phyloP scores from a whole-genome alignment of 2,888 invertebrate species.

The Mythimna loreyi region DNA sequence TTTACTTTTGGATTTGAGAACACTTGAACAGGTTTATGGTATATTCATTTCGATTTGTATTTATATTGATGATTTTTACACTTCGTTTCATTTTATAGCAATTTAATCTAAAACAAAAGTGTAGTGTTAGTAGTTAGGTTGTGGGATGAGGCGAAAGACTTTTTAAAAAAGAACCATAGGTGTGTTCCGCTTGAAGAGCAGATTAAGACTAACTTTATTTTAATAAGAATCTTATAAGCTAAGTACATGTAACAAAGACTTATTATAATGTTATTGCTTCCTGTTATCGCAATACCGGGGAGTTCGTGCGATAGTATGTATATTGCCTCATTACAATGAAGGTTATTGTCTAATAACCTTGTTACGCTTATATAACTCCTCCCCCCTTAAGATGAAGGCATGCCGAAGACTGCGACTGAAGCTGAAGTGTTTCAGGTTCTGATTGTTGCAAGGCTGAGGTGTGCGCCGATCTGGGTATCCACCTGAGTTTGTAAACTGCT shows the following conservation, averaged over 20 bases:
- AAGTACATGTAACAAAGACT: neutral
- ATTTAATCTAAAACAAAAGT: no score
- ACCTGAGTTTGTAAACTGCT: constrained; percentile 10
- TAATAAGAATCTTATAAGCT: neutral
- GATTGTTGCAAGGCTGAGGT: constrained; percentile 6
- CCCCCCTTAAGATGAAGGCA: constrained; percentile 22
- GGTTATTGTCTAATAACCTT: neutral
- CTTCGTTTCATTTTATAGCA: no score
- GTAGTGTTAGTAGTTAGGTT: no score
- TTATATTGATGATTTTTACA: no score
- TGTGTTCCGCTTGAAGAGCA: neutral
- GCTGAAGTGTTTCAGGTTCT: constrained; percentile 3
- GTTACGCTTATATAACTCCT: constrained; percentile 10
- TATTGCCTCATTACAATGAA: neutral
- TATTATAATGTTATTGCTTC: neutral
- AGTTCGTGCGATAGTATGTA: no score
- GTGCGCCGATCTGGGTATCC: constrained; percentile 14
- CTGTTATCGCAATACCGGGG: constrained; percentile 1
- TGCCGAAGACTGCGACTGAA: constrained; percentile 15
- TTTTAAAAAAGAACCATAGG: neutral
- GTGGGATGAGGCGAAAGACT: constrained; percentile 7
- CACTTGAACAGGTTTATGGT: no score
- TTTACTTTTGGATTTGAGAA: no score
- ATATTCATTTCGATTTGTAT: no score
- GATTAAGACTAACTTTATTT: neutral